Evolutionary conservation across 2,797 vertebrate genomes (phyloP).

Genomic region (Notamacropus eugenii): DNA sequence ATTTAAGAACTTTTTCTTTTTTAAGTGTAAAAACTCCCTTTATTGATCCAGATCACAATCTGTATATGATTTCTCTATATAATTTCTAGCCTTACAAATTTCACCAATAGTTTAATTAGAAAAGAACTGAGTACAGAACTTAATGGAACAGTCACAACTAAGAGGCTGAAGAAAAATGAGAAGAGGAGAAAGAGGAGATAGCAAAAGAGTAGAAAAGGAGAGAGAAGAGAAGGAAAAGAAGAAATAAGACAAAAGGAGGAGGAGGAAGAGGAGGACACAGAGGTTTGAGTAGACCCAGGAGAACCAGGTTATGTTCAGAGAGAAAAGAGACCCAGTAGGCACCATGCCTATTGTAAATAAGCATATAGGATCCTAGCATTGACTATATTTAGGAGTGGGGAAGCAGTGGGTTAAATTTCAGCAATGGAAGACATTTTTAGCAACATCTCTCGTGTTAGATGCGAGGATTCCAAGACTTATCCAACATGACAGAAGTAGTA

Average conservation of each 20-base stretch:
- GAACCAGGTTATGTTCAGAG: neutral
- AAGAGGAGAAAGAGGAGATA: neutral
- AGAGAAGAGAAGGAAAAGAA: neutral
- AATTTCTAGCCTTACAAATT: neutral
- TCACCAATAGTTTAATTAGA: neutral
- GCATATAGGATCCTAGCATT: neutral
- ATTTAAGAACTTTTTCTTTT: neutral
- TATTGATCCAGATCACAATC: neutral
- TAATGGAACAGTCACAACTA: neutral
- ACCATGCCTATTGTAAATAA: neutral
- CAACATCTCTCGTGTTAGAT: neutral
- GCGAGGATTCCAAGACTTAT: neutral
- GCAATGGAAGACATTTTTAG: neutral
- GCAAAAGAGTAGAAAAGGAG: neutral
- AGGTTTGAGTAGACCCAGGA: neutral
- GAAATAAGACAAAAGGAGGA: neutral
- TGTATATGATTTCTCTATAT: neutral
- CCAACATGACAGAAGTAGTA: neutral
- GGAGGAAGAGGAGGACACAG: neutral
- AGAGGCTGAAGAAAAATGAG: neutral
- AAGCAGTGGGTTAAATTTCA: neutral
- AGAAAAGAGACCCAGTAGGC: neutral
- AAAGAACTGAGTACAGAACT: neutral
- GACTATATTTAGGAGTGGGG: neutral
- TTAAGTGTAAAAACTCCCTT: neutral